Evolutionary conservation across 2,888 invertebrate species (phyloP).

Genomic region (Sesamia inferens): DNA sequence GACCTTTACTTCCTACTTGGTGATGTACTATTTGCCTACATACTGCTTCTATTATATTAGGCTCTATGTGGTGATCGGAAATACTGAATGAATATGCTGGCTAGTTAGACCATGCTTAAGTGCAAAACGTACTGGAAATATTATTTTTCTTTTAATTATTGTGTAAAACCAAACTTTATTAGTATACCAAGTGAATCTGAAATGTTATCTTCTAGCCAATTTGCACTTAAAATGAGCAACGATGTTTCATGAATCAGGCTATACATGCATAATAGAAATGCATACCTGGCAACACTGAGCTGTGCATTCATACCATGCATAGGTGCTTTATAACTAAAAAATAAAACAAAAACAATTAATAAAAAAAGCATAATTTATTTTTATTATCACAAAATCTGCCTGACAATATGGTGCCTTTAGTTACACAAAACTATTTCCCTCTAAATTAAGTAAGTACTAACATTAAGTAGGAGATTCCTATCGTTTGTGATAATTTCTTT

Average conservation of each 20-base stretch:
- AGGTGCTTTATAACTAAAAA: constrained; percentile 83
- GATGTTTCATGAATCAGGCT: constrained; percentile 41
- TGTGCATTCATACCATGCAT: constrained; percentile 76
- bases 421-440: constrained; percentile 77
- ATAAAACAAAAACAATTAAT: constrained; percentile 84
- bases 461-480: constrained; percentile 87
- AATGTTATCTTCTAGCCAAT: constrained; percentile 18
- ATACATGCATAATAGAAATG: constrained; percentile 66
- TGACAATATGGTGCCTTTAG: constrained; percentile 78
- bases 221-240: constrained; percentile 39
- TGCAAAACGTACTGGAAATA: constrained; percentile 26
- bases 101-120: constrained; percentile 37
- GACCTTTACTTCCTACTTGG: constrained; percentile 76
- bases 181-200: neutral
- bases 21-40: constrained; percentile 36
- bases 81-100: constrained; percentile 31
- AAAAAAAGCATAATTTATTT: constrained; percentile 86
- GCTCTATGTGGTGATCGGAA: constrained; percentile 43
- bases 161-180: constrained; percentile 2
- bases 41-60: constrained; percentile 47
- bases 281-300: constrained; percentile 71
- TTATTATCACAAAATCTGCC: constrained; percentile 81
- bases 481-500: constrained; percentile 61
- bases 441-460: constrained; percentile 88
- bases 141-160: constrained; percentile 8